Base-by-base conservation (phyloP, 2,113 vertebrate species). In the Megaceryle maxima region DNA sequence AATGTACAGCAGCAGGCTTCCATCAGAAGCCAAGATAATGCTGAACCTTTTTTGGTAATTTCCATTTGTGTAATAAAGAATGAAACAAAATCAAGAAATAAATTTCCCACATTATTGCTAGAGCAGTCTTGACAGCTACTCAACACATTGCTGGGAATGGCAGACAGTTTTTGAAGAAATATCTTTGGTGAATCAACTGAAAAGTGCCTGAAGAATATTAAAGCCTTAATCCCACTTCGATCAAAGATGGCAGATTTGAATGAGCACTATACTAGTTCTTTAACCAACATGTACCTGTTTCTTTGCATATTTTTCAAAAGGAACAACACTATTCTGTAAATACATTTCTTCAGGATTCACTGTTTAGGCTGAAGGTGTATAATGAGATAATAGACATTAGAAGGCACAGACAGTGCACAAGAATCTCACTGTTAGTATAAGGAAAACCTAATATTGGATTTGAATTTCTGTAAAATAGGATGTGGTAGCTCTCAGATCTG, bases 151-250 rank as follows among this genome's bases (percentile, higher is more conserved):
- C 69, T 90, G 68, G 43, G 33, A 78, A 93, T 56, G 12, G 63
- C 64, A 83, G 41, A 53, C 53, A 63, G 37, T 56, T 90, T 91
- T 83, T 70, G n/a, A 92, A 90, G 56, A 91, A 94, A 29, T 35
- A 66, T 24, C n/a, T 77, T 75, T 55, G 35, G 78, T 4, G 6
- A 85, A 78, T 63, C 64, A 92, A 33, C 17, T 41, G 60, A 78
- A 87, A 95, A 94, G 16, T 70, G 73, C 43, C 80, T 56, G 35
- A 12, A 83, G 88, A 93, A 86, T 90, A 88, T 75, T 90, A 88
- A 94, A 83, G 53, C 35, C 33, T 88, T 77, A 76, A 83, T 70
- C 37, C 18, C 86, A 86, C 87, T 92, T 91, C n/a, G 33, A 74
- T 55, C 46, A 67, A 80, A 88, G 46, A 3, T 80, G 14, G 41